A percentile compares a stretch with the other conserved stretches of the same genome.
Evolutionary conservation across 1,140 invertebrate genomes (phyloP).

Genomic region (Geopemphigus sp.): DNA sequence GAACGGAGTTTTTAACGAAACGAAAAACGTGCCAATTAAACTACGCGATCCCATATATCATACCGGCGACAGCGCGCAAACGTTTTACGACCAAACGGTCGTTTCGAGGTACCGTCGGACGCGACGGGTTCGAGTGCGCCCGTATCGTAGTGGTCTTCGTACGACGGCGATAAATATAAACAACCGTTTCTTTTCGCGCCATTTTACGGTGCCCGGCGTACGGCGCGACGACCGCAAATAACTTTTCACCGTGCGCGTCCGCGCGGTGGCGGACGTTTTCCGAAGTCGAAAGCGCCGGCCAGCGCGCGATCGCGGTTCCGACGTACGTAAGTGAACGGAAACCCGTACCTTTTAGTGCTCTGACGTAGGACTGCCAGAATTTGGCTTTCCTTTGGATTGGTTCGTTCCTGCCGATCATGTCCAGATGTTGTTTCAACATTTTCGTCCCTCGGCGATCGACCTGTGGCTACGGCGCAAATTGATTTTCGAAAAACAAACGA

Average conservation of each 20-base stretch:
- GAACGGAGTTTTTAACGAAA: neutral
- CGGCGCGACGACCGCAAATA: neutral
- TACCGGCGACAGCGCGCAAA: neutral
- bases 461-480: slow-evolving; percentile 18
- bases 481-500: slow-evolving; percentile 8
- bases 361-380: slow-evolving; percentile 88
- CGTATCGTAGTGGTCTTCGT: too few relatives aligned
- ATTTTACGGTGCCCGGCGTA: neutral
- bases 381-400: slow-evolving; percentile 86
- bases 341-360: slow-evolving; percentile 84
- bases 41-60: too few relatives aligned
- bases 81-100: slow-evolving; percentile 9
- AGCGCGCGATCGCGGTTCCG: too few relatives aligned
- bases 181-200: neutral
- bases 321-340: too few relatives aligned
- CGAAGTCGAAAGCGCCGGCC: too few relatives aligned
- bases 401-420: slow-evolving; percentile 89
- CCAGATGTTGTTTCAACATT: slow-evolving; percentile 85
- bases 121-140: too few relatives aligned
- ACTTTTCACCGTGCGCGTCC: too few relatives aligned
- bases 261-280: too few relatives aligned
- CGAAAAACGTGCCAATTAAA: slow-evolving; percentile 2
- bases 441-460: slow-evolving; percentile 57
- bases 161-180: slow-evolving; percentile 1
- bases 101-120: too few relatives aligned